Percentiles rank a stretch among this genome's conserved stretches.
These are phyloP conservation scores for Caenorhabditis sp. DNA, from an alignment of 2,888 invertebrate species.

Conservation along the genomic window DNA sequence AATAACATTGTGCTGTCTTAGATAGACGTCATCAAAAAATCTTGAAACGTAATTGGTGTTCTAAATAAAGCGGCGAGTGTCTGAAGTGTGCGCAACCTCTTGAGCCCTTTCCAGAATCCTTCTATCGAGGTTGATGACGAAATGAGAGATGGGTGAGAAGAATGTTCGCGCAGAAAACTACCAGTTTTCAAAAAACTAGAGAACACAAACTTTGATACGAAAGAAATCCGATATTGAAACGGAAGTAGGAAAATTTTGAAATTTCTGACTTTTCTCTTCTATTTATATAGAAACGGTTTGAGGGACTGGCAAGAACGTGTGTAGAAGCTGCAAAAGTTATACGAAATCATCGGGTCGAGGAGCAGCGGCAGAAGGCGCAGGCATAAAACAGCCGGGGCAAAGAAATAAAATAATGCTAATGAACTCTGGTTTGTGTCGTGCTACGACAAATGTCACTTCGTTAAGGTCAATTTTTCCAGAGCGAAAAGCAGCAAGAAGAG, in stretches of 20 bases:
- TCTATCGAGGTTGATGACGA: slow-evolving; percentile 18
- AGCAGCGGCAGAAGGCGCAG: neutral
- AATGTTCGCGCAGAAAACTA: slow-evolving; percentile 13
- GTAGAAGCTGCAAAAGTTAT: slow-evolving; percentile 7
- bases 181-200: neutral
- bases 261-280: neutral
- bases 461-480: neutral
- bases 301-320: neutral
- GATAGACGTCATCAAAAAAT: slow-evolving; percentile 15
- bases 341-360: slow-evolving; percentile 18
- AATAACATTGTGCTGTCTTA: too few relatives aligned
- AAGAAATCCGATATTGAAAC: slow-evolving; percentile 4
- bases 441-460: too few relatives aligned
- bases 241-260: too few relatives aligned
- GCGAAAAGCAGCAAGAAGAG: neutral
- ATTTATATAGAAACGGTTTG: neutral
- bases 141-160: slow-evolving; percentile 26
- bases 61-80: slow-evolving; percentile 12
- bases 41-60: slow-evolving; percentile 38
- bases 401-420: slow-evolving; percentile 47
- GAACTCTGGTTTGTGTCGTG: too few relatives aligned
- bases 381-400: slow-evolving; percentile 31
- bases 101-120: neutral
- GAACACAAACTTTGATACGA: slow-evolving; percentile 4
- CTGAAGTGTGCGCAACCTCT: slow-evolving; percentile 11